Evolutionary conservation across 2,797 vertebrate species (phyloP), one percentile per base, ranked within the genome.

Genomic region (Nannoperca australis): DNA sequence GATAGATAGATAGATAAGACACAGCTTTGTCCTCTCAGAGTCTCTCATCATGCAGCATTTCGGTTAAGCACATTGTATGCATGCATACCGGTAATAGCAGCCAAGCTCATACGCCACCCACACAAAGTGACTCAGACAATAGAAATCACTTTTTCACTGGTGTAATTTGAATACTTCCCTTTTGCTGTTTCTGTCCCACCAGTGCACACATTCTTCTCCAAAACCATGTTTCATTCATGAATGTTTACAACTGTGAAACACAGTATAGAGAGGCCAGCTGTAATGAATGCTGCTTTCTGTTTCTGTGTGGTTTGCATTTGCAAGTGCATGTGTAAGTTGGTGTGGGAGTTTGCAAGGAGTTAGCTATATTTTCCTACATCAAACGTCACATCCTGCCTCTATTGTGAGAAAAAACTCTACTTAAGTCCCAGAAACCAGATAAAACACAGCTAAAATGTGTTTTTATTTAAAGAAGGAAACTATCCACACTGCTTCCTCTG

Each of bases 41-140:
- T 61, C 22, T 55, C 20, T 50, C 34, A 32, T 40, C n/a, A 13
- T 47, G 34, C 24, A 58, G 34, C 42, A 40, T 58, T 50, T 51
- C 24, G 22, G 36, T 58, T 13, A 76, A 81, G 56, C 71, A 70
- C 72, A 76, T 42, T 72, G 34, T 64, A 64, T 78, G 51, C 42
- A 1, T 40, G 62, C 47, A 32, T 5, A 53, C 17, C 3, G 0
- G 63, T 72, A 74, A 71, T 58, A 81, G 82, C 77, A 88, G 85
- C 61, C 58, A 18, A 3, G 61, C 58, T 58, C 14, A 12, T 24
- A 0, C 3, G 0, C 45, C 62, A 70, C 87, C 74, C 79, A 82
- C 84, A 81, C 55, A 82, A 59, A 81, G 62, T 79, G 85, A 86
- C 53, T 83, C 82, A 88, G 7, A 74, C 66, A 69, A 81, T 79